Base-by-base conservation (phyloP, 2,888 invertebrate species). In the Cephonodes hylas region DNA sequence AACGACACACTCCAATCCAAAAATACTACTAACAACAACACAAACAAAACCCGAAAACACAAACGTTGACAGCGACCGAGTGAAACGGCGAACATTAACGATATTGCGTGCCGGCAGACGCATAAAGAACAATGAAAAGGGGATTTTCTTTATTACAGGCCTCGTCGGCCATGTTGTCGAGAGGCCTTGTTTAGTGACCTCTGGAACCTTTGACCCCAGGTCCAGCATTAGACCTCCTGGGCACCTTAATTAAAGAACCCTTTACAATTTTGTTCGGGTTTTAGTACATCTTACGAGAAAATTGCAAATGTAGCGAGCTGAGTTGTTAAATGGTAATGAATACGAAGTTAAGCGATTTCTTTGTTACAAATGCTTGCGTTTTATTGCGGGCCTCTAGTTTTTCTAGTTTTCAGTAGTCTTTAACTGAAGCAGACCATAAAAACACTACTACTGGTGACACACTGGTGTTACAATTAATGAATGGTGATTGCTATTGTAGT, bases 121-220 rank as follows among this genome's bases (percentile, higher is more conserved):
- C 84, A 84, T 86, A 86, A 87, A 86, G 80, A 77, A 84, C 85
- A 85, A 85, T 88, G 79, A 84, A 85, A 80, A 70, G 70, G 75
- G 80, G 83, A 83, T 86, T 83, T 81, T 82, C 83, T 84, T 84
- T 84, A 85, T 81, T 77, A 76, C 58, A 25, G 10, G 45, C 44
- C 44, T 42, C 22, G 59, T n/a, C 70, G 67, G 70, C 68, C 66
- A 64, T 66, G 59, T 64, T 66, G 63, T 58, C 38, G 57, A 63
- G 64, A 64, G 58, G 60, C 64, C 68, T 64, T 73, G 71, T 74
- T 73, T 70, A 70, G 66, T 66, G 48, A 45, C 42, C 31, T 64
- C 18, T 56, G n/a, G 31, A 27, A 60, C 42, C 56, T 60, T 60
- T 56, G 34, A 53, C 42, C 42, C 7, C 7, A 42, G 48, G 60